Evolutionary conservation across 2,888 invertebrate species (phyloP).

Genomic region (Meloe dianella): DNA sequence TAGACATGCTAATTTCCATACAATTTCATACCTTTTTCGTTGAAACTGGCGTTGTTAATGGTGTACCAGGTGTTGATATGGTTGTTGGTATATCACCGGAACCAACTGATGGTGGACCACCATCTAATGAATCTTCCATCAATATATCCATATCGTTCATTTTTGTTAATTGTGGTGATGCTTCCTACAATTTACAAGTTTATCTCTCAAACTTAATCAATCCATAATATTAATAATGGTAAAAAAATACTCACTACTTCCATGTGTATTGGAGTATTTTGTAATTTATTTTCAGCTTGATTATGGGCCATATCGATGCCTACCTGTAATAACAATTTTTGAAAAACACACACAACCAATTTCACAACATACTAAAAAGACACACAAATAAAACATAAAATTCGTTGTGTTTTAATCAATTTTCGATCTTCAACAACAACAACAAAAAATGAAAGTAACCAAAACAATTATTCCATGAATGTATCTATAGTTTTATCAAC

Average conservation of each 20-base stretch:
- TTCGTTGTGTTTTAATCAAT: too few species aligned
- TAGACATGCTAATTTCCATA: conserved; percentile 8
- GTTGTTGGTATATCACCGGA: conserved; percentile 72
- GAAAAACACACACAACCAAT: background rate
- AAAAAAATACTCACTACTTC: conserved; percentile 48
- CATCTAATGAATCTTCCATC: conserved; percentile 82
- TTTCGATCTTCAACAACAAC: conserved; percentile 28
- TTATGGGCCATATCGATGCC: conserved; percentile 45
- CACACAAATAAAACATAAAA: too few species aligned
- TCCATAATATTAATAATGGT: background rate
- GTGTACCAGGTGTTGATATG: conserved; percentile 50
- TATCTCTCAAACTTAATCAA: background rate
- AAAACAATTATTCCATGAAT: conserved; percentile 36
- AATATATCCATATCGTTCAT: conserved; percentile 69
- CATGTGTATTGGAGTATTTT: conserved; percentile 42
- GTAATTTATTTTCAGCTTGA: conserved; percentile 44
- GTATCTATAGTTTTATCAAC: conserved; percentile 18
- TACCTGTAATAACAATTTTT: conserved; percentile 45
- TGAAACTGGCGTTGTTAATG: conserved; percentile 59
- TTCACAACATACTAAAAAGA: background rate
- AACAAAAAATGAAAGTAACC: conserved; percentile 17
- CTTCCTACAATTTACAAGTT: conserved; percentile 56
- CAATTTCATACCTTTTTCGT: conserved; percentile 52
- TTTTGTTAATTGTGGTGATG: conserved; percentile 67
- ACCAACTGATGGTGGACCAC: conserved; percentile 81